These are phyloP conservation scores for Aramus guarauna DNA, from an alignment of 2,113 vertebrate species.

Conservation along the genomic window DNA sequence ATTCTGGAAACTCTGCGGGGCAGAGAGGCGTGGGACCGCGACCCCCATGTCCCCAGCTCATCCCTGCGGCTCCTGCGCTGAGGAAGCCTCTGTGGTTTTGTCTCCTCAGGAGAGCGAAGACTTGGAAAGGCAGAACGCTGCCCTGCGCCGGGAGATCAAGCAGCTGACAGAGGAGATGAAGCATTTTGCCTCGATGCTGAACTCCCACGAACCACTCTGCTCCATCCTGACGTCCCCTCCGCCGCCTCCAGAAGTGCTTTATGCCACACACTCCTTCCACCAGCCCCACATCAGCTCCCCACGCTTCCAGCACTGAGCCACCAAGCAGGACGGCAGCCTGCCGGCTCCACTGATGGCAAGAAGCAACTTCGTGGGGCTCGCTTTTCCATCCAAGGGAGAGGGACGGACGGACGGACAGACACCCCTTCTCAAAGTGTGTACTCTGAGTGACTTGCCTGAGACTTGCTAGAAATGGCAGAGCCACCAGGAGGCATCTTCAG, in stretches of 20 bases:
- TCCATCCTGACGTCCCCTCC: constrained; percentile 76
- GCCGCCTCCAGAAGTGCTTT: constrained; percentile 79
- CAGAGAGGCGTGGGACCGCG: neutral
- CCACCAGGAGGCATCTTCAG: neutral
- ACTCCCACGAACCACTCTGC: constrained; percentile 89
- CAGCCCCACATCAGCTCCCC: constrained; percentile 86
- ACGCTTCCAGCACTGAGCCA: constrained; percentile 87
- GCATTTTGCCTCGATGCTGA: constrained; percentile 87
- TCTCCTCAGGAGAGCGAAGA: constrained; percentile 89
- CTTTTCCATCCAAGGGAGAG: neutral
- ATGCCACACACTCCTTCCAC: constrained; percentile 80
- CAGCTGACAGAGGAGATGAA: constrained; percentile 91
- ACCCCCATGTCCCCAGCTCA: neutral
- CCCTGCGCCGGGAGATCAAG: constrained; percentile 92
- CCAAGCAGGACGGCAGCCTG: neutral
- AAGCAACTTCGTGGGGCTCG: neutral
- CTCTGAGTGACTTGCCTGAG: constrained; percentile 19
- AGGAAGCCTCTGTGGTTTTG: neutral
- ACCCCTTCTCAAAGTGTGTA: neutral
- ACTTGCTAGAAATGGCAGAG: neutral
- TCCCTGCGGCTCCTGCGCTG: neutral
- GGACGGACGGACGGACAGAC: neutral
- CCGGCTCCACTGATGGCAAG: neutral
- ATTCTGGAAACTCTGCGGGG: constrained; percentile 72
- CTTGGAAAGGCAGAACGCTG: constrained; percentile 91